Evolutionary conservation across 2,888 invertebrate species (phyloP), one percentile per base, ranked within the genome.

Genomic region (Altica lythri): DNA sequence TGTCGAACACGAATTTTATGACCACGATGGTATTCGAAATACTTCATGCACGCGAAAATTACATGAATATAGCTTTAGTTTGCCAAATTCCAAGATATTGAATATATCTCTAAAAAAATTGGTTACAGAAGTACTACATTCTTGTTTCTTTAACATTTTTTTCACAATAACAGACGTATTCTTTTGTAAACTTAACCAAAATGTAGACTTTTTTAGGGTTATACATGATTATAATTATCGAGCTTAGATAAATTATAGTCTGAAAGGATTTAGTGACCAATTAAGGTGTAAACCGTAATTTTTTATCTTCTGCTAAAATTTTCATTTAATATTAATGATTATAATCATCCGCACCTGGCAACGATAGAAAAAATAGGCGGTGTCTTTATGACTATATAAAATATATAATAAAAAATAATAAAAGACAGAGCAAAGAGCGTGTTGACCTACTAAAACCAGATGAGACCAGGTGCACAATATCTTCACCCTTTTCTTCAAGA

Each of bases 391-490:
- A 9, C 9, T n/a, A 29, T 10, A 29, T 13, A 42, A 12, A 25
- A 17, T 17, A 8, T 2, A 32, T 4, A 34, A 9, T 1, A 49
- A 38, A 25, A 32, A 32, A 22, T 12, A 14, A 5, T 14, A 32
- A 19, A 49, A 29, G 30, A 19, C 38, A 16, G 6, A n/a, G n/a
- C n/a, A n/a, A n/a, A n/a, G 17, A 14, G 29, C 19, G 2, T 37
- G 46, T 51, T 51, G 51, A 51, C 55, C 55, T 51, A 55, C 51
- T 51, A 47, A 51, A 51, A 55, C 46, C 25, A 40, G 45, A 50
- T 16, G 46, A 38, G 30, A 49, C 49, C 49, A 49, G 49, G 49
- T 49, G 49, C 49, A 25, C 40, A 13, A 49, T 32, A 10, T 29
- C 18, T 42, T 49, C 30, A 47, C 29, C 49, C 48, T 12, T 40